A percentile compares a stretch with the other conserved stretches of the same genome.
phyloP scores from a whole-genome alignment of 2,113 vertebrate species.

The Entomyzon cyanotis region DNA sequence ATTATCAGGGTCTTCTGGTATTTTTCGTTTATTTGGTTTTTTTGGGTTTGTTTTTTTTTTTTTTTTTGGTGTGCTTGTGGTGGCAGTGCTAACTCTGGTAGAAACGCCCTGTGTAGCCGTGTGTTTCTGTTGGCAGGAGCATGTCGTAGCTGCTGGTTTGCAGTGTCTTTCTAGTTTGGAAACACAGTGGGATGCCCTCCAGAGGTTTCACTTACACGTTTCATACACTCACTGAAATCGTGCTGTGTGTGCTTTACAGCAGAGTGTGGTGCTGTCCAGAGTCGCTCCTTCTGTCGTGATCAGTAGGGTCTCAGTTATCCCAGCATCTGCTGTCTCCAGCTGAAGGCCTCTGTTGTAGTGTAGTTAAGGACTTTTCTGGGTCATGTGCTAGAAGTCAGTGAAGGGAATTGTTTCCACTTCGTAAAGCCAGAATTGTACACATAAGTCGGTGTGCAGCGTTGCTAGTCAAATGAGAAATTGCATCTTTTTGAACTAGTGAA shows the following conservation, averaged over 20 bases:
- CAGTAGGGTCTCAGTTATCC: not conserved
- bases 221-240: rapidly evolving
- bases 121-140: not conserved
- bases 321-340: not conserved
- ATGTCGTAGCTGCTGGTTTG: not conserved
- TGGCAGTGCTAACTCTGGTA: not conserved
- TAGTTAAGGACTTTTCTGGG: not conserved
- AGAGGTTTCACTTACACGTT: not conserved
- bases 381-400: not conserved
- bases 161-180: not conserved
- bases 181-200: not conserved
- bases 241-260: not conserved
- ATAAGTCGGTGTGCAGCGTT: rapidly evolving
- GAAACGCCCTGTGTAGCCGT: rapidly evolving
- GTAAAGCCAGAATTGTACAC: not conserved
- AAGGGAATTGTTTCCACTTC: not conserved
- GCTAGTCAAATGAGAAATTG: not conserved
- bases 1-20: not conserved
- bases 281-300: rapidly evolving
- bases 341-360: not conserved
- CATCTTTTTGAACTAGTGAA: not conserved
- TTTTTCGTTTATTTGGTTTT: not conserved
- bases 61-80: not conserved
- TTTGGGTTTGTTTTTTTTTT: too few relatives aligned
- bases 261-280: rapidly evolving